phyloP scores from a whole-genome alignment of 2,888 invertebrate species.

The Ophioninae sp. region DNA sequence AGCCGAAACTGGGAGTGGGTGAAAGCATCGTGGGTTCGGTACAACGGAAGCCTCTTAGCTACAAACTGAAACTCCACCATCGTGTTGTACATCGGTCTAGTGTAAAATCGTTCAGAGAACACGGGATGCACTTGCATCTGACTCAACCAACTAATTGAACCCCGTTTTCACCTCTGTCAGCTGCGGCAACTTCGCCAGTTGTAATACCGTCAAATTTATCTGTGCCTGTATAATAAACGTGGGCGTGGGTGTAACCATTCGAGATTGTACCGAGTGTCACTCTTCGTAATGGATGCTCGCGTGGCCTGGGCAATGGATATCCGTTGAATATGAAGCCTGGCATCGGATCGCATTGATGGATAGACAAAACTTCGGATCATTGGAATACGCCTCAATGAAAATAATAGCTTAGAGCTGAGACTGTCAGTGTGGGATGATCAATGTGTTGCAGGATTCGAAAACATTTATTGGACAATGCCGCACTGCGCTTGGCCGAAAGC shows the following conservation, averaged over 20 bases:
- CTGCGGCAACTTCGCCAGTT: slow-evolving; percentile 47
- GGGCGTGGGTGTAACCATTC: background rate
- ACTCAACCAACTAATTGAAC: slow-evolving; percentile 58
- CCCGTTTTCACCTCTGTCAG: slow-evolving; percentile 56
- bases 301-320: background rate
- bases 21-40: slow-evolving; percentile 52
- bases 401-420: background rate
- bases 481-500: background rate
- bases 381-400: slow-evolving; percentile 5
- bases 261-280: slow-evolving; percentile 19
- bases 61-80: slow-evolving; percentile 49
- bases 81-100: slow-evolving; percentile 31
- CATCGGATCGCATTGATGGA: slow-evolving; percentile 8
- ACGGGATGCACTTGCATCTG: slow-evolving; percentile 57
- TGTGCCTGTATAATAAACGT: background rate
- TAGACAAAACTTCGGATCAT: slow-evolving; percentile 23
- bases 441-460: background rate
- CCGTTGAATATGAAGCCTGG: slow-evolving; percentile 8
- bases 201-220: slow-evolving; percentile 35
- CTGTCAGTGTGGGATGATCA: background rate
- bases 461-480: background rate
- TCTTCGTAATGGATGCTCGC: slow-evolving; percentile 43
- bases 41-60: slow-evolving; percentile 61
- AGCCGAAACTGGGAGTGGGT: slow-evolving; percentile 32
- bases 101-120: slow-evolving; percentile 48